Conservation (phyloP, 1,140 invertebrate species). For the Eupristina koningsbergeri region DNA sequence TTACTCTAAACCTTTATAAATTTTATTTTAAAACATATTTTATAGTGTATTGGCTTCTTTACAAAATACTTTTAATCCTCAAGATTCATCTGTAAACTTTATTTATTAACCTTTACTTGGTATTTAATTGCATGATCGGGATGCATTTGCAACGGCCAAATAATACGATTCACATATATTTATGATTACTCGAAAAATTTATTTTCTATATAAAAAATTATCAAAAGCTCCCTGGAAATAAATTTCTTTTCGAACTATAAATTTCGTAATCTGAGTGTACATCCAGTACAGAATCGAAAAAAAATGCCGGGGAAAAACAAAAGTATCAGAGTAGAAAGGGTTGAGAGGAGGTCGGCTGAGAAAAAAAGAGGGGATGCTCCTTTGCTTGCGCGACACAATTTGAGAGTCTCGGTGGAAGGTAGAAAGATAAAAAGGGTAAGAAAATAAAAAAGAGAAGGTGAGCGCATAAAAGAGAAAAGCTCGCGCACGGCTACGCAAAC, state of each 20-base stretch:
- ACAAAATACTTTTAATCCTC: too few relatives aligned
- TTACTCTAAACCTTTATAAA: too few relatives aligned
- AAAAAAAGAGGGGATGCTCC: neutral
- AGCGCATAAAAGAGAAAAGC: conserved; percentile 22
- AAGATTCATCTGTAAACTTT: too few relatives aligned
- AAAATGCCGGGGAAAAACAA: neutral
- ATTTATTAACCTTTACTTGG: too few relatives aligned
- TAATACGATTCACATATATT: neutral
- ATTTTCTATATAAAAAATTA: neutral
- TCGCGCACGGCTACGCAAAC: conserved; percentile 30
- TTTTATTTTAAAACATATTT: too few relatives aligned
- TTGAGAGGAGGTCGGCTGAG: neutral
- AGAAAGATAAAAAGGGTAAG: conserved; percentile 41
- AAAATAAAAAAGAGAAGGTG: neutral
- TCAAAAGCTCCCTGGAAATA: neutral
- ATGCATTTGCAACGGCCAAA: too few relatives aligned
- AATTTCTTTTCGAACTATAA: neutral
- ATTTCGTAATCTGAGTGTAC: neutral
- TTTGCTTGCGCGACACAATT: conserved; percentile 21
- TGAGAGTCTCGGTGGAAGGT: neutral
- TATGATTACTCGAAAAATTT: too few relatives aligned
- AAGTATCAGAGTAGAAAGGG: neutral
- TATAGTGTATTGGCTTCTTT: too few relatives aligned
- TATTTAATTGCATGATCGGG: neutral
- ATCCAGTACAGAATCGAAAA: neutral